Base-by-base conservation (phyloP, 2,888 invertebrate genomes). In the Clepsis dumicolana region DNA sequence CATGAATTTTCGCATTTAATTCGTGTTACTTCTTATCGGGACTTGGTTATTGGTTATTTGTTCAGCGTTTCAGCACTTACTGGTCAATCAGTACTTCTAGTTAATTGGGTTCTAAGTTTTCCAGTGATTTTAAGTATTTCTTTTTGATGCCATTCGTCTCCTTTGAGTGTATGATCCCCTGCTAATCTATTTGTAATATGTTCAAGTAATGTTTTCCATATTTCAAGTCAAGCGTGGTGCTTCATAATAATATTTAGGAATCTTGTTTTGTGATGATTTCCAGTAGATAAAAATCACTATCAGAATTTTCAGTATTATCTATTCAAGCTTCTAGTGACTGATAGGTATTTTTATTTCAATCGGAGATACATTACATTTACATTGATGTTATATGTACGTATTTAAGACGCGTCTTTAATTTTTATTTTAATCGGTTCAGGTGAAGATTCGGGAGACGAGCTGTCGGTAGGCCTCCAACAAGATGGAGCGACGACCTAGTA, bases 11-110 rank as follows among this genome's bases (percentile, higher is more conserved):
- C 4, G 4, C n/a, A n/a, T 14, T 38, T 4, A 3, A 38, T 14
- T 38, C 35, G 35, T 38, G 38, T 38, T n/a, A n/a, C 14, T n/a
- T n/a, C 38, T 38, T 38, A 38, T n/a, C 38, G 4, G 38, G n/a
- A 32, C 32, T 38, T n/a, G n/a, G n/a, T n/a, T n/a, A n/a, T 38
- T 38, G 38, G n/a, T 38, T 38, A 38, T 38, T 32, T 38, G 38
- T 38, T 38, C n/a, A 35, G 35, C 3, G 35, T 38, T 38, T 3
- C 38, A 14, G 38, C 4, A 38, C 14, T 38, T n/a, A 38, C n/a
- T n/a, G 38, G 38, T 38, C n/a, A 4, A 38, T 0, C 32, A 35
- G 12, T 35, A 35, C 38, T 14, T n/a, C n/a, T n/a, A n/a, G n/a
- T n/a, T n/a, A n/a, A n/a, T 38, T 38, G 14, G n/a, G 3, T 29